Evolutionary conservation across 1,140 invertebrate genomes (phyloP).

Genomic region (Brachionus asplanchnoidis): DNA sequence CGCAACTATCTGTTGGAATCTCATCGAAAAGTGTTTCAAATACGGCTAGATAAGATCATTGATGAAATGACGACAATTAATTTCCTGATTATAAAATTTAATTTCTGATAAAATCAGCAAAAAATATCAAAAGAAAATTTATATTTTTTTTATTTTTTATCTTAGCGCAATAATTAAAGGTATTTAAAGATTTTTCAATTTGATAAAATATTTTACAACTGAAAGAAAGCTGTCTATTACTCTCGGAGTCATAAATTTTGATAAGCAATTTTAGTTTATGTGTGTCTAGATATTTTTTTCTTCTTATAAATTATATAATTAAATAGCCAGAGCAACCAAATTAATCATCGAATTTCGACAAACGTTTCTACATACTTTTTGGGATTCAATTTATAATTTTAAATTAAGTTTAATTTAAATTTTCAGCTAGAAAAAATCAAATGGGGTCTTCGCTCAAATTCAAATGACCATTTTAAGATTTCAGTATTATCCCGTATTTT

Average conservation of each 20-base stretch:
- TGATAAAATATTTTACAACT: neutral
- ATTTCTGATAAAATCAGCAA: neutral
- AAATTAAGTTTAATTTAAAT: constrained; percentile 16
- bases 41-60: neutral
- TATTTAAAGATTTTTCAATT: neutral
- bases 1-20: neutral
- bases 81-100: neutral
- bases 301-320: neutral
- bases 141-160: neutral
- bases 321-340: neutral
- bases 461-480: neutral
- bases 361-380: neutral
- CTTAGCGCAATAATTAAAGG: neutral
- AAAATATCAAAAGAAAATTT: neutral
- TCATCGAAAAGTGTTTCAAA: neutral
- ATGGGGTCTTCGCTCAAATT: neutral
- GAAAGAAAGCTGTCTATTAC: constrained; percentile 17
- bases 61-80: neutral
- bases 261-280: neutral
- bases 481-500: neutral
- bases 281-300: neutral
- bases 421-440: neutral
- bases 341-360: neutral
- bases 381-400: constrained; percentile 24
- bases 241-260: neutral